phyloP scores from a whole-genome alignment of 2,113 vertebrate genomes.

The Lamprotornis superbus region DNA sequence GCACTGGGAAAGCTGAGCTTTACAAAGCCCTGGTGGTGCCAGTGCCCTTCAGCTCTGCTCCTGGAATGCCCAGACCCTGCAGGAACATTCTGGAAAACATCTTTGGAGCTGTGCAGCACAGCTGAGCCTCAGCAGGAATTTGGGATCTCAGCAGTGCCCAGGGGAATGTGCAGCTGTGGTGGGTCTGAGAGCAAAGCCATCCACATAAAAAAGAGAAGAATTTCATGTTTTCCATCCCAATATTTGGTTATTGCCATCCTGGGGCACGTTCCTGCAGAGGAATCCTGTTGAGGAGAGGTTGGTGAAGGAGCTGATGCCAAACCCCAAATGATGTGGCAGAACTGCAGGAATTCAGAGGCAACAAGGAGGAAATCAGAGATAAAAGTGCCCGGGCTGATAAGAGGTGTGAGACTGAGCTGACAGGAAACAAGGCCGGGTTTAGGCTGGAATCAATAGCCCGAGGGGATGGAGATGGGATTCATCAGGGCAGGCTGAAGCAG shows the following conservation, averaged over 20 bases:
- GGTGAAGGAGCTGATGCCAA: neutral
- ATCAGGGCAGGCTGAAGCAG: constrained; percentile 53
- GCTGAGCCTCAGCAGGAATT: neutral
- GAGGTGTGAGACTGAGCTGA: constrained; percentile 16
- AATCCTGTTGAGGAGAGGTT: neutral
- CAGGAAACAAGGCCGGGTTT: constrained; percentile 51
- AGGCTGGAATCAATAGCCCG: constrained; percentile 48
- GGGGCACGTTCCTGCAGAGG: neutral
- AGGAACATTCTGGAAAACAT: neutral
- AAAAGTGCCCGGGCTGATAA: constrained; percentile 39
- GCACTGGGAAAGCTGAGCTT: neutral
- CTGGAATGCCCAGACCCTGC: neutral
- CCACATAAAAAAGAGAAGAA: neutral
- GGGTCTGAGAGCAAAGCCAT: neutral
- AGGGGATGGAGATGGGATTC: constrained; percentile 53
- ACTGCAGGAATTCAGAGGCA: neutral
- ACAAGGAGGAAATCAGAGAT: constrained; percentile 41
- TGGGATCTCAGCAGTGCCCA: neutral
- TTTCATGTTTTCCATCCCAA: no score
- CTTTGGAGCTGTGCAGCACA: neutral
- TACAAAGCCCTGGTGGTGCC: rapidly evolving
- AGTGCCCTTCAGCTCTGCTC: neutral
- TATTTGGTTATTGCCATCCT: neutral
- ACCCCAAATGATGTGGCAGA: neutral
- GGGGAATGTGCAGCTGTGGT: neutral